Conservation (phyloP, 35 echinoderm and acorn worm species). For the Ophiothrix spiculata region DNA sequence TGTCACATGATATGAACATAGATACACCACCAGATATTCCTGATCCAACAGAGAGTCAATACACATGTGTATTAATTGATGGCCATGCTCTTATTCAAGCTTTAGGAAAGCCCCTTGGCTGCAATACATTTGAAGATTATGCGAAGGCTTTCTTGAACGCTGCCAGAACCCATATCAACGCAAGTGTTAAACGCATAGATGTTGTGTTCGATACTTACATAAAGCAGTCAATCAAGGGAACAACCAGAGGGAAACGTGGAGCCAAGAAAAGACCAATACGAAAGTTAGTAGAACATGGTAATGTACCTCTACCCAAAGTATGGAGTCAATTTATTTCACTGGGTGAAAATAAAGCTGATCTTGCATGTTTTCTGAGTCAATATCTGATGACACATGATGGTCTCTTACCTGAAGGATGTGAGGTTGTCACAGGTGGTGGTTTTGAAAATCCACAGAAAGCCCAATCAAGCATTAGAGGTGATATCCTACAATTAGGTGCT, state of each 20-base stretch:
- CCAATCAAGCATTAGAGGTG: not conserved
- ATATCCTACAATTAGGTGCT: not conserved
- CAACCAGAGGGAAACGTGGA: constrained; percentile 3
- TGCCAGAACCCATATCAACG: not conserved
- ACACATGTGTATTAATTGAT: constrained; percentile 21
- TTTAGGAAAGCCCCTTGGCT: not conserved
- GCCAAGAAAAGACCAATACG: constrained; percentile 32
- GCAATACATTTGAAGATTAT: constrained; percentile 15
- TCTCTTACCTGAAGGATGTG: not conserved
- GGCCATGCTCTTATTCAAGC: constrained; percentile 1
- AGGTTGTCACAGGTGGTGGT: constrained; percentile 35
- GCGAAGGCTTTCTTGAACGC: not conserved
- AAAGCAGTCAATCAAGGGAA: constrained; percentile 1
- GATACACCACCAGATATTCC: not conserved
- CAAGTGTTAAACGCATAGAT: not conserved
- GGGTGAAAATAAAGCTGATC: constrained; percentile 31
- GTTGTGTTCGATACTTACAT: constrained; percentile 34
- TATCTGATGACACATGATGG: not conserved
- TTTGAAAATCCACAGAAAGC: constrained; percentile 2
- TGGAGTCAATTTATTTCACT: constrained; percentile 6
- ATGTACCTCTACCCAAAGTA: constrained; percentile 7
- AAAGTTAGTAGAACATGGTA: constrained; percentile 7
- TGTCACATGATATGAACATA: not conserved
- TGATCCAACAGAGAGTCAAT: not conserved
- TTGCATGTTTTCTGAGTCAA: not conserved